A percentile compares a stretch with the other conserved stretches of the same genome.
phyloP scores from a whole-genome alignment of 2,113 vertebrate genomes.

The Butorides virescens region DNA sequence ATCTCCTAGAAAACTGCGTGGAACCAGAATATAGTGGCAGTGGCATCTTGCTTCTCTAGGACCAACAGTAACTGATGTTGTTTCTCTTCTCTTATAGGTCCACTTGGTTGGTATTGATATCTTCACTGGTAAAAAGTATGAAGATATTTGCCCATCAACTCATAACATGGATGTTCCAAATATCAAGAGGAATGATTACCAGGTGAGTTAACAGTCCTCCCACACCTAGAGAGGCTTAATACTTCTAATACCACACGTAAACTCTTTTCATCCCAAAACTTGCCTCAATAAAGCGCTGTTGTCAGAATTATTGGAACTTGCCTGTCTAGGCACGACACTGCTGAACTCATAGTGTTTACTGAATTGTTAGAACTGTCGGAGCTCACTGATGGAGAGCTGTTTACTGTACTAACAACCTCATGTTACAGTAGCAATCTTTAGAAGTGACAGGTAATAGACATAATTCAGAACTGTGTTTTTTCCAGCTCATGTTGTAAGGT shows the following conservation, averaged over 20 bases:
- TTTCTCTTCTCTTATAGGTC: slow-evolving; percentile 75
- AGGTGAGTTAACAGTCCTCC: slow-evolving; percentile 74
- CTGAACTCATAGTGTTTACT: neutral
- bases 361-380: neutral
- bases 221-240: neutral
- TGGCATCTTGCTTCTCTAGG: neutral
- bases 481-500: neutral
- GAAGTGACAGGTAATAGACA: neutral
- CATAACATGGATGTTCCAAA: slow-evolving; percentile 99
- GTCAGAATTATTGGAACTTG: neutral
- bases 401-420: neutral
- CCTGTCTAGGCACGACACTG: neutral
- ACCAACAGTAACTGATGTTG: neutral
- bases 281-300: neutral
- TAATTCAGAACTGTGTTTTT: neutral
- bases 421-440: neutral
- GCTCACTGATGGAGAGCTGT: neutral
- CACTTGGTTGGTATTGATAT: slow-evolving; percentile 98
- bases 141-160: slow-evolving; percentile 98
- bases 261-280: neutral
- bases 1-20: neutral
- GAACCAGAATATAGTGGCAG: neutral
- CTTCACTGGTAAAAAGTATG: slow-evolving; percentile 97
- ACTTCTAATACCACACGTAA: neutral
- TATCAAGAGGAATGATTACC: slow-evolving; percentile 95